A percentile compares a stretch with the other conserved stretches of the same genome.
phyloP scores from a whole-genome alignment of 2,797 vertebrate genomes.

The Sparus aurata region DNA sequence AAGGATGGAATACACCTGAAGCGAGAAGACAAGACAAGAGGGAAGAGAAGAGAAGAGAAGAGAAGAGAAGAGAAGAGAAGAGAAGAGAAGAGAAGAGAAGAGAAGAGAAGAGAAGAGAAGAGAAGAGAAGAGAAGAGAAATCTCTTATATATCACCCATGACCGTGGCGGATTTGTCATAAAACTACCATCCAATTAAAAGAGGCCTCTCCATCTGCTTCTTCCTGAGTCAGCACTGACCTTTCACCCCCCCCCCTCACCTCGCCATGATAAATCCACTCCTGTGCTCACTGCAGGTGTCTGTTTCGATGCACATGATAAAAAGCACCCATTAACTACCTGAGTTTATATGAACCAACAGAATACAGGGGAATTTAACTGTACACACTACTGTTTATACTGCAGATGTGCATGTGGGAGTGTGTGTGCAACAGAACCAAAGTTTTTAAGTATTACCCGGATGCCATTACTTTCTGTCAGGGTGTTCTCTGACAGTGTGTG shows the following conservation, averaged over 20 bases:
- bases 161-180: slow-evolving; percentile 61
- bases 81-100: slow-evolving; percentile 20
- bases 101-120: slow-evolving; percentile 17
- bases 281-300: slow-evolving; percentile 37
- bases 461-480: slow-evolving; percentile 7
- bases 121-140: slow-evolving; percentile 18
- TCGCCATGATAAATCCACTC: slow-evolving; percentile 43
- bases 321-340: slow-evolving; percentile 41
- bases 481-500: slow-evolving; percentile 1
- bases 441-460: background rate
- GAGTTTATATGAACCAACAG: slow-evolving; percentile 9
- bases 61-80: slow-evolving; percentile 12
- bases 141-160: slow-evolving; percentile 55
- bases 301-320: slow-evolving; percentile 30
- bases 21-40: slow-evolving; percentile 25
- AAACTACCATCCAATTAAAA: slow-evolving; percentile 75
- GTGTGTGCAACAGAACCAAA: background rate
- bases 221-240: slow-evolving; percentile 70
- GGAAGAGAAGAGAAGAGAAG: slow-evolving; percentile 21
- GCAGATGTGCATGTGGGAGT: background rate
- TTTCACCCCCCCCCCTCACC: slow-evolving; percentile 55
- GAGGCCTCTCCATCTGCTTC: slow-evolving; percentile 58
- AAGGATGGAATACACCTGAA: slow-evolving; percentile 38
- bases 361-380: background rate
- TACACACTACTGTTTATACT: background rate